A percentile compares a stretch with the other conserved stretches of the same genome.
These are phyloP conservation scores for Micrasema longulum DNA, from an alignment of 1,140 invertebrate genomes.

Conservation along the genomic window DNA sequence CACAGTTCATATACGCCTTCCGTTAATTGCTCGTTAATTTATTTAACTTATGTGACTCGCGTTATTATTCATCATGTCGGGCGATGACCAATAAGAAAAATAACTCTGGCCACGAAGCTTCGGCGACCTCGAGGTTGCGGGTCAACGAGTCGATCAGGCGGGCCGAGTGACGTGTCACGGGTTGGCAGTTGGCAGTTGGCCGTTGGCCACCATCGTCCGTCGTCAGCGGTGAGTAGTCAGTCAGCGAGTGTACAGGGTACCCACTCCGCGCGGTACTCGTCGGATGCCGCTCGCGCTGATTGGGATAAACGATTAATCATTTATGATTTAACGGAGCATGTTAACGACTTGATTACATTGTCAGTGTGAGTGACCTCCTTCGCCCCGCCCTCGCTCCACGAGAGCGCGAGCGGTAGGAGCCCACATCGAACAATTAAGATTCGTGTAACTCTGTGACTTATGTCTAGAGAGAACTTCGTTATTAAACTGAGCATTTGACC, in stretches of 20 bases:
- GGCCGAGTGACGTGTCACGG: constrained; percentile 22
- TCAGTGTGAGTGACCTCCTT: constrained; percentile 8
- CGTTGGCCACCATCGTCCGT: no score
- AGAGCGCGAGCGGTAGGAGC: background rate
- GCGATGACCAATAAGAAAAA: background rate
- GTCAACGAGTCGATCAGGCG: background rate
- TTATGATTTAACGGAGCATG: constrained; percentile 20
- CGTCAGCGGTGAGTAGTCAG: no score
- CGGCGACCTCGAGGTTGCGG: background rate
- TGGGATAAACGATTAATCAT: constrained; percentile 34
- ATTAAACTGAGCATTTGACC: no score
- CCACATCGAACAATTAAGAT: constrained; percentile 28
- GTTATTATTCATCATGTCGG: background rate
- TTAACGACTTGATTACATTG: constrained; percentile 27
- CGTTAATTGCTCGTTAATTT: constrained; percentile 16
- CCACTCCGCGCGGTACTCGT: no score
- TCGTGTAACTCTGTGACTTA: background rate
- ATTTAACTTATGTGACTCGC: background rate
- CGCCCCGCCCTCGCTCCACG: background rate
- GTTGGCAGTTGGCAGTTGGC: background rate
- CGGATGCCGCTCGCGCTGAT: background rate
- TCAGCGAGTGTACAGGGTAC: no score
- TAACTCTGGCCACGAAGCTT: background rate
- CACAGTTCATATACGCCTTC: no score
- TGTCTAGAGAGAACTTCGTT: no score